A percentile compares a stretch with the other conserved stretches of the same genome.
Evolutionary conservation across 1,140 invertebrate genomes (phyloP).

Genomic region (Drosophila nigromelanica): DNA sequence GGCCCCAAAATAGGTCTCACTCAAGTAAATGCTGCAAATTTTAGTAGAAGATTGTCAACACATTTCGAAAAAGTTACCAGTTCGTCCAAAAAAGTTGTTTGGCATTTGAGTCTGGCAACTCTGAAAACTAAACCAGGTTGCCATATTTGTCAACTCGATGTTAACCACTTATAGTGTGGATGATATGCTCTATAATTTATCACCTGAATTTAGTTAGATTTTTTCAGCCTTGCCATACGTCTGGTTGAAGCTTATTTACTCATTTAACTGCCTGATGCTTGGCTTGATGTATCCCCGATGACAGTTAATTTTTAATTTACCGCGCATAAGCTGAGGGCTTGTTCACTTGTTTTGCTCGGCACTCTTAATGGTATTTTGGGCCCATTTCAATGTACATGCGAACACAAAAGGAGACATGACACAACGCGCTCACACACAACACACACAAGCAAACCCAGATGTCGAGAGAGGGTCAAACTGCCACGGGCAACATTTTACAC

Average conservation of each 20-base stretch:
- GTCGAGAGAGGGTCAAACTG: slow-evolving; percentile 35
- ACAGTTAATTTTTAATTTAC: slow-evolving; percentile 80
- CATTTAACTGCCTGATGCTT: slow-evolving; percentile 29
- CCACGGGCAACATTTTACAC: slow-evolving; percentile 66
- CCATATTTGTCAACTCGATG: too few relatives aligned
- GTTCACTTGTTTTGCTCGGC: slow-evolving; percentile 56
- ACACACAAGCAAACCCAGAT: slow-evolving; percentile 6
- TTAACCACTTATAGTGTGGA: too few relatives aligned
- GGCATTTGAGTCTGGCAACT: too few relatives aligned
- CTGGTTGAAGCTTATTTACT: slow-evolving; percentile 11
- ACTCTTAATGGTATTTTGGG: slow-evolving; percentile 74
- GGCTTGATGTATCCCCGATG: slow-evolving; percentile 57
- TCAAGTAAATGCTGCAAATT: too few relatives aligned
- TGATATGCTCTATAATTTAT: too few relatives aligned
- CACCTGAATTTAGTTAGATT: too few relatives aligned
- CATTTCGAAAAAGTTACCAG: too few relatives aligned
- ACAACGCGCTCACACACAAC: slow-evolving; percentile 4
- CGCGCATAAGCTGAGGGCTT: slow-evolving; percentile 48
- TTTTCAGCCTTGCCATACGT: background rate
- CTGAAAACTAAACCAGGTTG: too few relatives aligned
- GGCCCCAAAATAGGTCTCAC: too few relatives aligned
- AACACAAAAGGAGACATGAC: slow-evolving; percentile 48
- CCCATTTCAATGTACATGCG: slow-evolving; percentile 76
- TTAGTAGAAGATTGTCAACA: too few relatives aligned
- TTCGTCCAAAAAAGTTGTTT: too few relatives aligned